Evolutionary conservation across 2,113 vertebrate genomes (phyloP).

Genomic region (Platysternon megacephalum): DNA sequence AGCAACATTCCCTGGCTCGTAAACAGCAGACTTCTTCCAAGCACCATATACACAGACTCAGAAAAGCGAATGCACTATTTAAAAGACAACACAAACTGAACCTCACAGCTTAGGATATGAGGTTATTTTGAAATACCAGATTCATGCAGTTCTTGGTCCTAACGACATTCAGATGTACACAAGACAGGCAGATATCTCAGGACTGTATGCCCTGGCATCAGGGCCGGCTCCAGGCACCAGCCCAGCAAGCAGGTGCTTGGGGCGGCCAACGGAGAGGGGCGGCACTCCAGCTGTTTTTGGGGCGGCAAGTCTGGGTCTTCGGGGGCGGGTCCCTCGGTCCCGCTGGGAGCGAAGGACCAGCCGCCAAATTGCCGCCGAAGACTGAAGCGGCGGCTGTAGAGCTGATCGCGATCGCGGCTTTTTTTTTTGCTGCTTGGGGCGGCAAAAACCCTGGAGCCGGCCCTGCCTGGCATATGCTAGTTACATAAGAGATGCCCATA

Average conservation of each 20-base stretch:
- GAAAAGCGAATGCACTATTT: not conserved
- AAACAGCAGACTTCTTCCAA: not conserved
- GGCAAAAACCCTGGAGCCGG: too few relatives aligned
- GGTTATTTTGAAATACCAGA: not conserved
- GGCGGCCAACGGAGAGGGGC: too few relatives aligned
- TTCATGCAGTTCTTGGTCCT: not conserved
- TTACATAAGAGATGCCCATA: not conserved
- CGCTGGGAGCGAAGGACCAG: too few relatives aligned
- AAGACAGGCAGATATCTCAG: not conserved
- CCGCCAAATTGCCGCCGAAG: too few relatives aligned
- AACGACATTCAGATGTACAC: not conserved
- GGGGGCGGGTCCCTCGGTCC: too few relatives aligned
- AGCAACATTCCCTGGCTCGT: accelerated
- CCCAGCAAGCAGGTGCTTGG: too few relatives aligned
- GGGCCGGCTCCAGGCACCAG: too few relatives aligned
- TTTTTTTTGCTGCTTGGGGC: too few relatives aligned
- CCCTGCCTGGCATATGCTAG: not conserved
- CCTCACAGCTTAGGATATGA: not conserved
- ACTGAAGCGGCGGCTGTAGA: too few relatives aligned
- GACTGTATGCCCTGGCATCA: not conserved
- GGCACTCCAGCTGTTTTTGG: too few relatives aligned
- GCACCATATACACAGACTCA: not conserved
- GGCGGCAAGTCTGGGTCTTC: too few relatives aligned
- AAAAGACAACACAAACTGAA: not conserved
- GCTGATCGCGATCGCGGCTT: too few relatives aligned